These are phyloP conservation scores for Spialia ferax DNA, from an alignment of 2,888 invertebrate genomes.

Conservation along the genomic window DNA sequence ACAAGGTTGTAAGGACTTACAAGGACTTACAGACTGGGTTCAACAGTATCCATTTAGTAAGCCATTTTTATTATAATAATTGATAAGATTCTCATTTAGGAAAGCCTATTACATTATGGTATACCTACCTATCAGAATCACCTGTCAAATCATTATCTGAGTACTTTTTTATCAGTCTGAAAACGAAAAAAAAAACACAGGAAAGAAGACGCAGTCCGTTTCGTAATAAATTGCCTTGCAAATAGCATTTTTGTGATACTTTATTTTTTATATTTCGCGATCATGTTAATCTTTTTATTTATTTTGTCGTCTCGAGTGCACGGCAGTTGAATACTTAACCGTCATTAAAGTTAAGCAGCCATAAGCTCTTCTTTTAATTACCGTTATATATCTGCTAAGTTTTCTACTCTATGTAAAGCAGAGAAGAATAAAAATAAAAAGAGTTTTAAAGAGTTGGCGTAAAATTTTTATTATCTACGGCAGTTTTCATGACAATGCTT, in stretches of 20 bases:
- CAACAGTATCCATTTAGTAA: no score
- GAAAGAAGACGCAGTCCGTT: background rate
- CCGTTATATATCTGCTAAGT: conserved; percentile 21
- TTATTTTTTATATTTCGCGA: background rate
- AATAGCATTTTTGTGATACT: background rate
- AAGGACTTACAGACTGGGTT: no score
- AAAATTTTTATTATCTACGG: background rate
- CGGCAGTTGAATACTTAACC: conserved; percentile 32
- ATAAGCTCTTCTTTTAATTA: conserved; percentile 32
- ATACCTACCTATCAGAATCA: no score
- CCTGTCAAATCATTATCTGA: background rate
- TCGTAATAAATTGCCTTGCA: background rate
- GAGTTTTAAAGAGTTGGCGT: background rate
- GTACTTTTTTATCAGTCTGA: background rate
- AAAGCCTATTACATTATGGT: no score
- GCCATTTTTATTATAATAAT: no score
- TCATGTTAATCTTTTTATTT: conserved; percentile 28
- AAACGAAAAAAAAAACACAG: background rate
- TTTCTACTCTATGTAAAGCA: background rate
- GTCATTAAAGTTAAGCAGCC: conserved; percentile 24
- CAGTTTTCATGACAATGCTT: background rate
- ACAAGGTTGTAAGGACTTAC: no score
- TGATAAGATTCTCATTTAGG: no score
- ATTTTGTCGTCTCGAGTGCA: conserved; percentile 18
- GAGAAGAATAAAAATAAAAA: background rate